A percentile compares a stretch with the other conserved stretches of the same genome.
Evolutionary conservation across 2,113 vertebrate species (phyloP).

Genomic region (Gambusia holbrooki): DNA sequence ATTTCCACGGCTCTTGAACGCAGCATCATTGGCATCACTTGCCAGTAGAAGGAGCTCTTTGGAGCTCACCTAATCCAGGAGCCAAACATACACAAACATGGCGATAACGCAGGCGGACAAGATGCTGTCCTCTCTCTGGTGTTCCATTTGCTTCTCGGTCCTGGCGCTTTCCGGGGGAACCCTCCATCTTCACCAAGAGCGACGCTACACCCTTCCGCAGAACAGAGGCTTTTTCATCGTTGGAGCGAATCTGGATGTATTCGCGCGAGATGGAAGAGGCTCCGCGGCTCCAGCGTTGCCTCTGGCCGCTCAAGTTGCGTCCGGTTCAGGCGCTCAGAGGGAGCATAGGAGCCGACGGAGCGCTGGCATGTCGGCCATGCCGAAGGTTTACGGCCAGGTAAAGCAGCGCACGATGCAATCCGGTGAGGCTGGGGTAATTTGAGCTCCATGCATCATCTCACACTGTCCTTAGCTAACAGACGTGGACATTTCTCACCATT

Average conservation of each 20-base stretch:
- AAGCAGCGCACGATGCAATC: slow-evolving; percentile 7
- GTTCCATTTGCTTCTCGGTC: slow-evolving; percentile 59
- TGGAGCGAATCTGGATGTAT: slow-evolving; percentile 43
- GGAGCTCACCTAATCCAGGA: slow-evolving; percentile 39
- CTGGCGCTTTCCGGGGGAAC: slow-evolving; percentile 44
- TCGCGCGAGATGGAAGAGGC: slow-evolving; percentile 58
- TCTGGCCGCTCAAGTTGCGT: slow-evolving; percentile 62
- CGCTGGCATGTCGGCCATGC: slow-evolving; percentile 64
- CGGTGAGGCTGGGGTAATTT: not conserved
- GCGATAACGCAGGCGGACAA: slow-evolving; percentile 70
- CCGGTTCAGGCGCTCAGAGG: slow-evolving; percentile 44
- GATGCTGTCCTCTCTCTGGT: slow-evolving; percentile 72
- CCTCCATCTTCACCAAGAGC: slow-evolving; percentile 68
- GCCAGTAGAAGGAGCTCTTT: slow-evolving; percentile 78
- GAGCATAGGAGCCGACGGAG: slow-evolving; percentile 74
- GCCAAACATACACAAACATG: slow-evolving; percentile 83
- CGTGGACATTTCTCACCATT: not conserved
- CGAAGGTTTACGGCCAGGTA: slow-evolving; percentile 83
- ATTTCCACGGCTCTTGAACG: slow-evolving; percentile 41
- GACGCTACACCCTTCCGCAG: slow-evolving; percentile 67
- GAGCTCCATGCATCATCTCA: slow-evolving; percentile 19
- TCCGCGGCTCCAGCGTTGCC: slow-evolving; percentile 58
- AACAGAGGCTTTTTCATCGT: slow-evolving; percentile 73
- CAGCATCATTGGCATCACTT: slow-evolving; percentile 20
- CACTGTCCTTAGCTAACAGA: slow-evolving; percentile 22